Evolutionary conservation across 1,140 invertebrate species (phyloP).

Genomic region (Ditylenchus dipsaci): DNA sequence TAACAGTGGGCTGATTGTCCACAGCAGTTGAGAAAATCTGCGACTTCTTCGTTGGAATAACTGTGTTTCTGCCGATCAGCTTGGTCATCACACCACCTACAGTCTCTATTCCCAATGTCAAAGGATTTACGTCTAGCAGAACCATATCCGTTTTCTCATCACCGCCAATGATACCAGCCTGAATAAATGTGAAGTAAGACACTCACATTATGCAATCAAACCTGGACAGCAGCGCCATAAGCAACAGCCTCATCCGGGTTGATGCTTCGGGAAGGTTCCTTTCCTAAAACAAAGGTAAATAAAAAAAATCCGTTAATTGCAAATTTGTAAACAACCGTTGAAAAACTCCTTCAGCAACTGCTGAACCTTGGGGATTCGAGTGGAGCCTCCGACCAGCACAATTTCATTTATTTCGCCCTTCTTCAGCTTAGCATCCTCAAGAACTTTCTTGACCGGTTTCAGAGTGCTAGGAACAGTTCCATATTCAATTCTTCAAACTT

Average conservation of each 20-base stretch:
- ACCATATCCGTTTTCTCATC: too few species aligned
- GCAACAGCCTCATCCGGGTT: slow-evolving; percentile 57
- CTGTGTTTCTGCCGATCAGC: neutral
- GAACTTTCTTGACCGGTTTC: slow-evolving; percentile 86
- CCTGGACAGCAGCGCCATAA: slow-evolving; percentile 68
- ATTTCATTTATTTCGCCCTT: slow-evolving; percentile 87
- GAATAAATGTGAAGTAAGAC: too few species aligned
- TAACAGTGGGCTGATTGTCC: neutral
- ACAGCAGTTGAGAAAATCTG: neutral
- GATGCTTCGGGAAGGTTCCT: slow-evolving; percentile 76
- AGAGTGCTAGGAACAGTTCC: slow-evolving; percentile 81
- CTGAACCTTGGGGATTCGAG: slow-evolving; percentile 93
- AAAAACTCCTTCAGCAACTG: slow-evolving; percentile 61
- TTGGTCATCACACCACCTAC: slow-evolving; percentile 1
- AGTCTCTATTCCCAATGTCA: neutral
- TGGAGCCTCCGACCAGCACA: slow-evolving; percentile 91
- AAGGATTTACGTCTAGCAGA: too few species aligned
- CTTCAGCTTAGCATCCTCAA: slow-evolving; percentile 83
- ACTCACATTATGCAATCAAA: slow-evolving; percentile 71
- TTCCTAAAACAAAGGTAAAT: slow-evolving; percentile 61
- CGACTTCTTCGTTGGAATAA: neutral
- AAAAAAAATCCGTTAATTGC: neutral
- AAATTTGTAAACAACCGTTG: neutral
- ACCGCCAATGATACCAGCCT: too few species aligned
- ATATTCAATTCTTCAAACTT: slow-evolving; percentile 87